These are phyloP conservation scores for Clarias batrachus DNA, from an alignment of 2,113 vertebrate genomes.

Conservation along the genomic window DNA sequence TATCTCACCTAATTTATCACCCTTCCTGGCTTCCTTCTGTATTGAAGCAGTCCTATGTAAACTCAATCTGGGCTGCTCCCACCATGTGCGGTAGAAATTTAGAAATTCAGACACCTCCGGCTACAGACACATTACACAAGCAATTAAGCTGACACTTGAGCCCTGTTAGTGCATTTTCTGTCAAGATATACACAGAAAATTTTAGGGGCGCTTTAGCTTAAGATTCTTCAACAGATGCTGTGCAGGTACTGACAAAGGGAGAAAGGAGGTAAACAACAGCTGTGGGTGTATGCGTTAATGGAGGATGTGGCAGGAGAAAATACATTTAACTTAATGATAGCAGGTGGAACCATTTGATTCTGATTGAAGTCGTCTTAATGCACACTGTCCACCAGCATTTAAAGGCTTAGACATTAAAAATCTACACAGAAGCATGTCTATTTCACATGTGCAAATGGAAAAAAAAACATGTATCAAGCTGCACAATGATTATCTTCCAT, in stretches of 20 bases:
- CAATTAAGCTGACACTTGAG: slow-evolving; percentile 23
- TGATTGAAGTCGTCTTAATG: not conserved
- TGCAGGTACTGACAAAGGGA: not conserved
- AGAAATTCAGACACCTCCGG: slow-evolving; percentile 10
- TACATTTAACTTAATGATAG: slow-evolving; percentile 12
- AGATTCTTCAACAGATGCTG: not conserved
- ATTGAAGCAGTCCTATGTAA: slow-evolving; percentile 18
- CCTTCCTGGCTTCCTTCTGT: slow-evolving; percentile 16
- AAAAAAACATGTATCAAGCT: not conserved
- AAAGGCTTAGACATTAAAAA: not conserved
- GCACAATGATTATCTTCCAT: too few species aligned
- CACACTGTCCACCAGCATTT: not conserved
- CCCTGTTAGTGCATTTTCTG: slow-evolving; percentile 22
- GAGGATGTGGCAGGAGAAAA: not conserved
- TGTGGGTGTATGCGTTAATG: not conserved
- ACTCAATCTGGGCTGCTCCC: slow-evolving; percentile 10
- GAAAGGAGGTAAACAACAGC: not conserved
- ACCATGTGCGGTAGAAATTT: not conserved
- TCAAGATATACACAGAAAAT: slow-evolving; percentile 12
- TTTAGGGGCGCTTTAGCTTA: not conserved
- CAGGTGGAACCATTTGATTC: not conserved
- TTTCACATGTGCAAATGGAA: not conserved
- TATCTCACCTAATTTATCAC: slow-evolving; percentile 1
- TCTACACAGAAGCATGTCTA: not conserved
- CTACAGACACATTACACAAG: slow-evolving; percentile 31